Conservation (phyloP, 2,888 invertebrate species). For the Lasioglossum marginatum region DNA sequence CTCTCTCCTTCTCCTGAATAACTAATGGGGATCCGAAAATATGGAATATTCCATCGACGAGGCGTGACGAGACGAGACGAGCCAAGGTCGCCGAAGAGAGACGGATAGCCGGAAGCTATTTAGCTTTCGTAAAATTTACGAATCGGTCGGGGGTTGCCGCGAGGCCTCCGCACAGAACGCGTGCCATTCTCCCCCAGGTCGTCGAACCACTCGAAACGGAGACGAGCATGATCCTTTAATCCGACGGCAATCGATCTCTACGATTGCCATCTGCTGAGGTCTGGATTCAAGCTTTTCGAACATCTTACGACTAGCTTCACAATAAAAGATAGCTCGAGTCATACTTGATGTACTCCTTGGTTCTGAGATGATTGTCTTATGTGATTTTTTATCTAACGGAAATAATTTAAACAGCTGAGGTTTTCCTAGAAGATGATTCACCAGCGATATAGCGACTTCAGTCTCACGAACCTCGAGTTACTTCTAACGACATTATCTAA, state of each 20-base stretch:
- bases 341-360: too few relatives aligned
- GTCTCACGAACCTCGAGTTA: neutral
- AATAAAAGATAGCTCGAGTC: neutral
- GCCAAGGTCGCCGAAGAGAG: neutral
- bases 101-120: constrained; percentile 18
- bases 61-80: neutral
- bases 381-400: neutral
- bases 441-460: neutral
- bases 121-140: constrained; percentile 8
- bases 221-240: neutral
- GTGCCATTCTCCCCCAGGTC: neutral
- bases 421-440: neutral
- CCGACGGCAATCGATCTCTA: neutral
- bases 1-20: neutral
- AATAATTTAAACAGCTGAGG: neutral
- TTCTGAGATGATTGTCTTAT: neutral
- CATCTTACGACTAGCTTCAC: neutral
- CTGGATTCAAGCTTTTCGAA: neutral
- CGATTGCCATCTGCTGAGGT: neutral
- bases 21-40: constrained; percentile 20
- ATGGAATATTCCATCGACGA: constrained; percentile 10
- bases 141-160: neutral
- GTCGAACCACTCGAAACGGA: neutral
- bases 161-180: neutral
- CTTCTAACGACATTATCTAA: neutral